Percentiles rank a stretch among this genome's conserved stretches.
Evolutionary conservation across 2,888 invertebrate species (phyloP).

Genomic region (Cetonia aurata): DNA sequence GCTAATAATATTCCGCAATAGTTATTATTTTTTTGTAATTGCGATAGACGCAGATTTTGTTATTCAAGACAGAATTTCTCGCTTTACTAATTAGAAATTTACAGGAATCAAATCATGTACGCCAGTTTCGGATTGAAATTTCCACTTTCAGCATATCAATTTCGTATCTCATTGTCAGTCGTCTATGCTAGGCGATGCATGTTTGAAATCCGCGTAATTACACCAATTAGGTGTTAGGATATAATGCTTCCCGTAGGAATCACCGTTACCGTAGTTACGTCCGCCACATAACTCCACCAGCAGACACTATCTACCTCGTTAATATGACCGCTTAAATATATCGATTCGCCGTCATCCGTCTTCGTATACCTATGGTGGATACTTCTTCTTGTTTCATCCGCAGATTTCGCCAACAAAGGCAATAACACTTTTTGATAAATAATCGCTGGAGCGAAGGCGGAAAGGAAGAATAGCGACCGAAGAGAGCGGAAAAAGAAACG

Average conservation of each 20-base stretch:
- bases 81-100: too few species aligned
- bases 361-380: neutral
- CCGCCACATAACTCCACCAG: neutral
- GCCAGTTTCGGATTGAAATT: too few species aligned
- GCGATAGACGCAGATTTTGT: too few species aligned
- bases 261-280: neutral
- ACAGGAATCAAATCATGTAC: too few species aligned
- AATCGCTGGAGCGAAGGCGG: constrained; percentile 6
- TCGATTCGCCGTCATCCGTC: constrained; percentile 1
- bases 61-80: too few species aligned
- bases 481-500: constrained; percentile 33
- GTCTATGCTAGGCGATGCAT: too few species aligned
- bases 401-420: constrained; percentile 35
- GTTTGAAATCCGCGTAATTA: too few species aligned
- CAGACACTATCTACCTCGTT: neutral
- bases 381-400: constrained; percentile 24
- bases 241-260: neutral
- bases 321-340: constrained; percentile 16
- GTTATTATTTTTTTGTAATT: too few species aligned
- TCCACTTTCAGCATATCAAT: too few species aligned
- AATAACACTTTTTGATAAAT: constrained; percentile 38
- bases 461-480: constrained; percentile 17
- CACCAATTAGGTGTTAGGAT: neutral
- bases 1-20: too few species aligned
- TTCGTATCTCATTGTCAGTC: too few species aligned